Conservation (phyloP, 2,888 invertebrate species). For the Esperia sulphurella region DNA sequence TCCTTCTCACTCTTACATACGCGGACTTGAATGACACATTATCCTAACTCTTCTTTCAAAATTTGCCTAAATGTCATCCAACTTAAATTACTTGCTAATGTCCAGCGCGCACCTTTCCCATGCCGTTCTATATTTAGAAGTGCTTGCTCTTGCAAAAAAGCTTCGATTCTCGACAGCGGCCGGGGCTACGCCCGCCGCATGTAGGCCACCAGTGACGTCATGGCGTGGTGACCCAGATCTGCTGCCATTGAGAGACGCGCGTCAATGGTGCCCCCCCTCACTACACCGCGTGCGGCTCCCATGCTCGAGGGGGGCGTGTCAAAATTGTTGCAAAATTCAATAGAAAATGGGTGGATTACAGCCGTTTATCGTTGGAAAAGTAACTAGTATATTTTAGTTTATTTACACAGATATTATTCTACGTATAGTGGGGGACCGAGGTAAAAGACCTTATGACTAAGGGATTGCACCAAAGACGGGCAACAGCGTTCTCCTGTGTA, state of each 20-base stretch:
- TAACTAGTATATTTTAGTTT: too few species aligned
- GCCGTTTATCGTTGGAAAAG: not conserved
- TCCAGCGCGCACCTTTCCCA: constrained; percentile 20
- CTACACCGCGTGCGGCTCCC: constrained; percentile 30
- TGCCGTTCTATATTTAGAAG: constrained; percentile 52
- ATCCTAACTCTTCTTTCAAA: too few species aligned
- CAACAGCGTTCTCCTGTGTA: too few species aligned
- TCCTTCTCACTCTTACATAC: too few species aligned
- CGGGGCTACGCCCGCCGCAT: constrained; percentile 63
- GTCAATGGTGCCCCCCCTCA: constrained; percentile 66
- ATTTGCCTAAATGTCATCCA: too few species aligned
- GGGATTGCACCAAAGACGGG: too few species aligned
- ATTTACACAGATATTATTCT: too few species aligned
- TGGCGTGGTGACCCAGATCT: constrained; percentile 64
- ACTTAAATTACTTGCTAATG: not conserved
- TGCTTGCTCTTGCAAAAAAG: constrained; percentile 57
- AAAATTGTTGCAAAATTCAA: constrained; percentile 20
- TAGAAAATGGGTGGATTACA: not conserved
- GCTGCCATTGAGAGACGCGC: constrained; percentile 73
- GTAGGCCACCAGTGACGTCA: constrained; percentile 75
- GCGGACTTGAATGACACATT: too few species aligned
- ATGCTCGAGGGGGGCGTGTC: constrained; percentile 17
- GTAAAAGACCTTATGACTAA: too few species aligned
- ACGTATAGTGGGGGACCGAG: too few species aligned
- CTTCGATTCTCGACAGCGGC: constrained; percentile 34